phyloP scores from a whole-genome alignment of 2,888 invertebrate genomes.

The Drosophila villosipedis region DNA sequence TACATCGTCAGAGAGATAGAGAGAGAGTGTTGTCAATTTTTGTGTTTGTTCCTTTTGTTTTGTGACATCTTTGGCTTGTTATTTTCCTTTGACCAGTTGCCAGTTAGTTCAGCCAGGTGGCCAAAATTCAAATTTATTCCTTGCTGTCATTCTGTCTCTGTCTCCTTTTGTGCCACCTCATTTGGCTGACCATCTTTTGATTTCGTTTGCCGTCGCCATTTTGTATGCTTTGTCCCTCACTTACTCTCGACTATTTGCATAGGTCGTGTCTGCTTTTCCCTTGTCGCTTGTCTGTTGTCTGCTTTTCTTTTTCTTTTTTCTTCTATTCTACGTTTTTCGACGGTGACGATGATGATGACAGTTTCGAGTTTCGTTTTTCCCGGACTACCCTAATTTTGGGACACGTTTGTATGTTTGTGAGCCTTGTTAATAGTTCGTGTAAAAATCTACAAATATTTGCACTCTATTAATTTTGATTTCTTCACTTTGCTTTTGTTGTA shows the following conservation, averaged over 20 bases:
- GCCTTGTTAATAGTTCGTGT: constrained; percentile 84
- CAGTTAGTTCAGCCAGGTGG: constrained; percentile 44
- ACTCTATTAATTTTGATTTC: constrained; percentile 81
- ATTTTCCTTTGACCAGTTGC: constrained; percentile 68
- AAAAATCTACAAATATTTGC: constrained; percentile 85
- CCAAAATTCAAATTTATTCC: constrained; percentile 69
- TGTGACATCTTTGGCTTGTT: constrained; percentile 70
- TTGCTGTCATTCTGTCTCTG: not conserved
- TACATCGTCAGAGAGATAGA: not conserved
- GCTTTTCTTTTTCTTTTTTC: not conserved
- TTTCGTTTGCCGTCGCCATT: constrained; percentile 45
- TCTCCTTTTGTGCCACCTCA: constrained; percentile 16
- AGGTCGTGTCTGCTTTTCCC: constrained; percentile 45
- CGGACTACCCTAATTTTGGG: constrained; percentile 28
- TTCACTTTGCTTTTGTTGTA: constrained; percentile 37
- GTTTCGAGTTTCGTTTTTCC: constrained; percentile 61
- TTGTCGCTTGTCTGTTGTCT: constrained; percentile 7
- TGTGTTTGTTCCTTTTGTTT: constrained; percentile 34
- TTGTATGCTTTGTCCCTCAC: constrained; percentile 24
- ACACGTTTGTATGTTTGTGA: constrained; percentile 38
- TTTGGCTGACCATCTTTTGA: constrained; percentile 38
- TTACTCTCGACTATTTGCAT: constrained; percentile 63
- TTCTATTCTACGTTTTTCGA: not conserved
- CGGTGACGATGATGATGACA: constrained; percentile 30
- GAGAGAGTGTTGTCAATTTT: constrained; percentile 31